These are phyloP conservation scores for Trissoscelio sp. DNA, from an alignment of 2,888 invertebrate species.

Conservation along the genomic window DNA sequence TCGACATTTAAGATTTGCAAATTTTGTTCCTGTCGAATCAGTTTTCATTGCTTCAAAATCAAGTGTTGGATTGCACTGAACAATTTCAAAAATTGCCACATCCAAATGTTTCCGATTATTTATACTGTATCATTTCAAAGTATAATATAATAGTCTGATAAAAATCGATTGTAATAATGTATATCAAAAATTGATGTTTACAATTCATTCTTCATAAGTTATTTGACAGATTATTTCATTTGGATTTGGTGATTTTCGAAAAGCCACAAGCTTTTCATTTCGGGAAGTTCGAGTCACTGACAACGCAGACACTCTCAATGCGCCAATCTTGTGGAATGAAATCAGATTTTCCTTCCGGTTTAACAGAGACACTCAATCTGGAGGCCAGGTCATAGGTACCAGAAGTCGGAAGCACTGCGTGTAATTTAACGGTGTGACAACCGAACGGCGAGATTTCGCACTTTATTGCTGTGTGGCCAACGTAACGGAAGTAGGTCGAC, in stretches of 20 bases:
- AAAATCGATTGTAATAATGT: not conserved
- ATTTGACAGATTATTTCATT: not conserved
- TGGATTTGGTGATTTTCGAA: not conserved
- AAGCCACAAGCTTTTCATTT: slow-evolving; percentile 27
- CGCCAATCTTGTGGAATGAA: slow-evolving; percentile 80
- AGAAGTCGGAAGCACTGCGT: slow-evolving; percentile 86
- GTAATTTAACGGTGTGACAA: slow-evolving; percentile 85
- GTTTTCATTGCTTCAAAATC: slow-evolving; percentile 11
- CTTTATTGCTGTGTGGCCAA: slow-evolving; percentile 83
- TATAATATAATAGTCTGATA: not conserved
- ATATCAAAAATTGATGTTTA: too few relatives aligned
- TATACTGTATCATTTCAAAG: not conserved
- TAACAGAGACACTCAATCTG: slow-evolving; percentile 85
- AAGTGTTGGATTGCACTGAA: not conserved
- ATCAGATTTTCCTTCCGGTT: slow-evolving; percentile 75
- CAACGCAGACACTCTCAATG: slow-evolving; percentile 81
- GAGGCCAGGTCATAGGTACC: slow-evolving; percentile 89
- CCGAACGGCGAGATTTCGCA: slow-evolving; percentile 84
- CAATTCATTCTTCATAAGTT: not conserved
- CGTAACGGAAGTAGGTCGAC: slow-evolving; percentile 82
- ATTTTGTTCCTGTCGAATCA: not conserved
- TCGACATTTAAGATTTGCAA: not conserved
- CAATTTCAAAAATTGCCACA: too few relatives aligned
- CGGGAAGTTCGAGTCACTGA: slow-evolving; percentile 68
- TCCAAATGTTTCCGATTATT: too few relatives aligned